phyloP scores from a whole-genome alignment of 2,888 invertebrate genomes.

The Ryuthela nishihirai region DNA sequence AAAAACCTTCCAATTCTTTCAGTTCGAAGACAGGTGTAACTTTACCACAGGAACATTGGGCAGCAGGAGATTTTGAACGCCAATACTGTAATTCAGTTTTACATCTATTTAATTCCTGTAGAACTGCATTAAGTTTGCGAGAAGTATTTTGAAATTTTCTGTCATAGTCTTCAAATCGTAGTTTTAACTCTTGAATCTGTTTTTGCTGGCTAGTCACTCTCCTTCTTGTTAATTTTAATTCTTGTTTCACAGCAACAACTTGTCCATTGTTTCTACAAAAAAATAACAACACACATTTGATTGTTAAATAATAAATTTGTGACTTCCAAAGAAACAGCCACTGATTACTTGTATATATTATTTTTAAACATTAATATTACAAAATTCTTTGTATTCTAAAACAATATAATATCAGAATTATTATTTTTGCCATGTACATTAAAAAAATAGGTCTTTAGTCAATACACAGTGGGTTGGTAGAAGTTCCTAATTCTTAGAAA shows the following conservation, averaged over 20 bases:
- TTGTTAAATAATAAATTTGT: no score
- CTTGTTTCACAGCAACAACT: conserved; percentile 51
- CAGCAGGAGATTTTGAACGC: conserved; percentile 73
- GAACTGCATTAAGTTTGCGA: conserved; percentile 78
- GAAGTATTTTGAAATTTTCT: conserved; percentile 87
- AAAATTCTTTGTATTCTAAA: no score
- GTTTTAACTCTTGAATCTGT: conserved; percentile 70
- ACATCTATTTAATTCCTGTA: conserved; percentile 85
- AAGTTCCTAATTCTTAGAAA: no score
- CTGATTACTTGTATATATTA: no score
- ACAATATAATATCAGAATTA: no score
- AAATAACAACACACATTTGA: no score
- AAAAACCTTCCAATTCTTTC: neutral
- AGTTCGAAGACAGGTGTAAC: neutral
- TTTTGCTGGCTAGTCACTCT: conserved; percentile 82
- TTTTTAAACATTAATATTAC: no score
- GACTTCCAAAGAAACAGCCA: no score
- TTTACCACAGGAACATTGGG: neutral
- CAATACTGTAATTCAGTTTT: conserved; percentile 88
- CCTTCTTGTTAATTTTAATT: conserved; percentile 72
- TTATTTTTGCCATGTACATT: no score
- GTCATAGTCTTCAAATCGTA: conserved; percentile 81
- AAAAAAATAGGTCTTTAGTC: no score
- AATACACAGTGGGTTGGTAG: no score
- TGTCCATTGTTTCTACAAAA: conserved; percentile 18